Conservation (phyloP, 2,113 vertebrate genomes). For the Piprites chloris region DNA sequence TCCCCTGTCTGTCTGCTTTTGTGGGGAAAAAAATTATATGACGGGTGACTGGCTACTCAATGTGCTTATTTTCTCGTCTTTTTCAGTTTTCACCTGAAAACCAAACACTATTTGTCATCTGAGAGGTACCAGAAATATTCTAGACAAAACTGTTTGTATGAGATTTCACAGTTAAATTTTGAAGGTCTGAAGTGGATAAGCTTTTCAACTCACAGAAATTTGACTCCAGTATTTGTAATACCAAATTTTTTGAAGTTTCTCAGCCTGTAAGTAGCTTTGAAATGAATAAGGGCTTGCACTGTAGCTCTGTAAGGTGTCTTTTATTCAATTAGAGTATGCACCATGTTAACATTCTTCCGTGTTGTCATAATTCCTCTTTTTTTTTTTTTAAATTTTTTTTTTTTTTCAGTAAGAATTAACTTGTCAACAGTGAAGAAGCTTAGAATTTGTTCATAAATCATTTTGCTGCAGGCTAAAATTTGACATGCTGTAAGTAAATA, state of each 20-base stretch:
- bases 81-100: background rate
- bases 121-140: slow-evolving; percentile 11
- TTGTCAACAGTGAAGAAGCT: slow-evolving; percentile 14
- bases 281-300: background rate
- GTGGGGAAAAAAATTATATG: background rate
- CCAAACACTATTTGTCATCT: background rate
- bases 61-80: background rate
- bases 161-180: slow-evolving; percentile 26
- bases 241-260: background rate
- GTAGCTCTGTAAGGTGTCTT: slow-evolving; percentile 8
- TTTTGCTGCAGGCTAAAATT: slow-evolving; percentile 27
- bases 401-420: background rate
- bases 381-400: background rate
- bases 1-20: accelerated
- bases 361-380: slow-evolving; percentile 5
- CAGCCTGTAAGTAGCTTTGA: slow-evolving; percentile 15
- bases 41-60: background rate
- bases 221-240: slow-evolving; percentile 7
- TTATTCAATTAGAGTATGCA: slow-evolving; percentile 28
- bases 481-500: background rate
- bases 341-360: slow-evolving; percentile 32
- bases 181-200: slow-evolving; percentile 5
- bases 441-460: slow-evolving; percentile 44
- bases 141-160: slow-evolving; percentile 30
- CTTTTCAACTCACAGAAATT: background rate